phyloP scores from a whole-genome alignment of 2,113 vertebrate genomes.

The Dascyllus trimaculatus region DNA sequence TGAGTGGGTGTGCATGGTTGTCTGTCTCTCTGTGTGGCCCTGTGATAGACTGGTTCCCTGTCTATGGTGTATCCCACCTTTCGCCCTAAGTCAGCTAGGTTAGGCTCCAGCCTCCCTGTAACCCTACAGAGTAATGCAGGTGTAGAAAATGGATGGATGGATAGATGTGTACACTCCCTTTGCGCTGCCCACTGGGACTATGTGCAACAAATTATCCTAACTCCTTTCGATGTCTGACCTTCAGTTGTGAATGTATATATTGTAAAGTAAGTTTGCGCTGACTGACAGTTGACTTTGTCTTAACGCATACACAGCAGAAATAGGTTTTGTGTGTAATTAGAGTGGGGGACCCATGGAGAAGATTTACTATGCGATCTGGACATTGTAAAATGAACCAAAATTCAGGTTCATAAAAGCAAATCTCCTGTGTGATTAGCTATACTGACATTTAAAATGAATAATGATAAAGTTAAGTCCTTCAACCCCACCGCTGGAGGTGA shows the following conservation, averaged over 20 bases:
- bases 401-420: not conserved
- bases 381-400: not conserved
- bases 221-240: not conserved
- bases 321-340: no score
- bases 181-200: not conserved
- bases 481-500: no score
- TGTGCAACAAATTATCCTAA: not conserved
- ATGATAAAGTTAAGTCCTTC: no score
- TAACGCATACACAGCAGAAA: not conserved
- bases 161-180: not conserved
- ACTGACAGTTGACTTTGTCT: not conserved
- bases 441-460: no score
- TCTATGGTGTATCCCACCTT: no score
- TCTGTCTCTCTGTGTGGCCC: no score
- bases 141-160: no score
- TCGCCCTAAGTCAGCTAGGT: no score
- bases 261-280: not conserved
- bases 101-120: no score
- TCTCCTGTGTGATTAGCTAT: not conserved
- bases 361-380: not conserved
- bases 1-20: no score
- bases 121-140: no score
- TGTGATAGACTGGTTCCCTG: no score
- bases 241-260: not conserved
- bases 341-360: not conserved